Percentiles rank a stretch among this genome's conserved stretches.
These are phyloP conservation scores for Lordiphosa mommai DNA, from an alignment of 1,140 invertebrate genomes.

Conservation along the genomic window DNA sequence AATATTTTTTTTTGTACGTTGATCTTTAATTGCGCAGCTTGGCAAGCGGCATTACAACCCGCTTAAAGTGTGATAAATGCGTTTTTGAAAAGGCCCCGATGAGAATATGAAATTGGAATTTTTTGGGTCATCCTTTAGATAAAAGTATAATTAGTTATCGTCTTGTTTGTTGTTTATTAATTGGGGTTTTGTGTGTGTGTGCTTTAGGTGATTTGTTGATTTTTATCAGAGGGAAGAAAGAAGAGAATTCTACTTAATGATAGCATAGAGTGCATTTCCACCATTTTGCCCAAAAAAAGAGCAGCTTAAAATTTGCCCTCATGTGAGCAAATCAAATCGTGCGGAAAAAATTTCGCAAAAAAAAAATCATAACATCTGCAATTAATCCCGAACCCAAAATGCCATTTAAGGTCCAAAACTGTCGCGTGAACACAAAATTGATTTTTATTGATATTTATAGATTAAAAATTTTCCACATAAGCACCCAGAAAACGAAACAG, in stretches of 20 bases:
- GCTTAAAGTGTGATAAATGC: slow-evolving; percentile 75
- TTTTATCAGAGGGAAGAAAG: neutral
- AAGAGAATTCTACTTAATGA: no score
- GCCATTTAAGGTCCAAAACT: slow-evolving; percentile 54
- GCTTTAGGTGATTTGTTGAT: slow-evolving; percentile 38
- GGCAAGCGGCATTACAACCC: slow-evolving; percentile 56
- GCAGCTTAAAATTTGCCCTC: no score
- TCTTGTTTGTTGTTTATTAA: slow-evolving; percentile 61
- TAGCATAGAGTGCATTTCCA: no score
- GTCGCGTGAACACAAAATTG: slow-evolving; percentile 74
- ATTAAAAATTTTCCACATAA: slow-evolving; percentile 74
- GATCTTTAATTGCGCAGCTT: slow-evolving; percentile 74
- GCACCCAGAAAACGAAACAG: slow-evolving; percentile 40
- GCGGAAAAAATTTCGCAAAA: slow-evolving; percentile 53
- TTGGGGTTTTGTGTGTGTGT: slow-evolving; percentile 19
- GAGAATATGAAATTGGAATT: neutral
- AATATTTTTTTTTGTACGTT: slow-evolving; percentile 17
- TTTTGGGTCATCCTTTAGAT: neutral
- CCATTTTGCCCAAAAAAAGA: slow-evolving; percentile 13
- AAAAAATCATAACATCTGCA: slow-evolving; percentile 75
- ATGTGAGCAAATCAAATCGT: slow-evolving; percentile 47
- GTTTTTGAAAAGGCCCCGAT: slow-evolving; percentile 49
- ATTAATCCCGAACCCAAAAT: slow-evolving; percentile 62
- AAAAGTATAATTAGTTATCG: slow-evolving; percentile 52
- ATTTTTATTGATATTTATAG: slow-evolving; percentile 78